A percentile compares a stretch with the other conserved stretches of the same genome.
phyloP scores from a whole-genome alignment of 2,113 vertebrate genomes.

The Laticauda laticaudata region DNA sequence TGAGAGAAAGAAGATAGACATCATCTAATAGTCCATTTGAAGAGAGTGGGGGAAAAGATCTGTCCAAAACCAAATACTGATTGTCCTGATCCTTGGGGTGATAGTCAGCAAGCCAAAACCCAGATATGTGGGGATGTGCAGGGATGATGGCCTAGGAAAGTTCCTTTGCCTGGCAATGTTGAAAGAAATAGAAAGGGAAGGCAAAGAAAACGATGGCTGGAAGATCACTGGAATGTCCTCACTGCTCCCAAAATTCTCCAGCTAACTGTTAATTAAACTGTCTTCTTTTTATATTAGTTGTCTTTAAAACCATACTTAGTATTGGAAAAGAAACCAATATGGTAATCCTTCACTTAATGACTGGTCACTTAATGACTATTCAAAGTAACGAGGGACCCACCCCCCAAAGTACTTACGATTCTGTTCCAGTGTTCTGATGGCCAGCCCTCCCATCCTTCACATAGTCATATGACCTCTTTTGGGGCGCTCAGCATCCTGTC shows the following conservation, averaged over 20 bases:
- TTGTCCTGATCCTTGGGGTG: neutral
- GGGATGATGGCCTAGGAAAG: neutral
- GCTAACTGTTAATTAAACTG: neutral
- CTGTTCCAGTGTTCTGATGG: neutral
- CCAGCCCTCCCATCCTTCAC: neutral
- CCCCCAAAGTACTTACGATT: neutral
- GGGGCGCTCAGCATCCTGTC: neutral
- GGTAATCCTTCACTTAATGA: neutral
- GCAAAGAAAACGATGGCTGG: neutral
- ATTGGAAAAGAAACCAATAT: neutral
- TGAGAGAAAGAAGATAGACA: neutral
- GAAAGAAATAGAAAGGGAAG: neutral
- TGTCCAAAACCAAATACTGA: neutral
- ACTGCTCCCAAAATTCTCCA: neutral
- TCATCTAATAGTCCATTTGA: neutral
- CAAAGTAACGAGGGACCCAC: neutral
- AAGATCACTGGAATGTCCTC: neutral
- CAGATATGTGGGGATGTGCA: neutral
- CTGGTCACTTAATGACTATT: neutral
- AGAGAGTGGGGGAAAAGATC: neutral
- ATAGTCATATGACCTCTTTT: neutral
- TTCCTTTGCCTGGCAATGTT: neutral
- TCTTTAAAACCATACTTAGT: neutral
- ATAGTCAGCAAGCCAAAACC: neutral
- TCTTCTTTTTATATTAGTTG: neutral